Base-by-base conservation (phyloP, 2,113 vertebrate species). In the Beaufortia kweichowensis region DNA sequence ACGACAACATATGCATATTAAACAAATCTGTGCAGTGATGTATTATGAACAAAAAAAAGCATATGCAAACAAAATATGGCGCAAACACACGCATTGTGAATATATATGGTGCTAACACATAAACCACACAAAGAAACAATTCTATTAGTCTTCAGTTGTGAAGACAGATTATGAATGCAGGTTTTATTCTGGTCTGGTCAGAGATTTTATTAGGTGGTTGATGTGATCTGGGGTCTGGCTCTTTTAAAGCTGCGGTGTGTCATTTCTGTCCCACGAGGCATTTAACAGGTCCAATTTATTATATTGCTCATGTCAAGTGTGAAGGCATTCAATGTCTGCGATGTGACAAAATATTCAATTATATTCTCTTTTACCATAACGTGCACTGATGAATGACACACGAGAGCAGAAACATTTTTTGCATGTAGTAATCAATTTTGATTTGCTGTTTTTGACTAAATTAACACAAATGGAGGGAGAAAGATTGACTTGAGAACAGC, bases 21-120 rank as follows among this genome's bases (percentile, higher is more conserved):
- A 69, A 75, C 35, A 23, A 61, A 79, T 81, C 75, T 87, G 81
- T 72, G 84, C 74, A 80, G 73, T 68, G 70, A 88, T 80, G 84
- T 82, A 61, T 53, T 57, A 35, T 62, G 68, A 62, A 55, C 65
- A 59, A 11, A 71, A 17, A 70, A 21, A 8, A n/a, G 43, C n/a
- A n/a, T n/a, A n/a, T n/a, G n/a, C n/a, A 61, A 23, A 24, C 21
- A 19, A 57, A 31, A 41, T 31, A 29, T 31, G 21, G 24, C 76
- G 31, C 63, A 57, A 55, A 76, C 70, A 66, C 35, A 78, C 60
- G 39, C 33, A 60, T 33, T 64, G 70, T 46, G 15, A 48, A 70
- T 71, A 21, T 62, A 71, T 31, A 46, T 46, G 35, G 11, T 10
- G 24, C 23, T 12, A 28, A 59, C 63, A 62, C 67, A 80, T 68